Conservation (phyloP, 2,797 vertebrate species). For the Spheniscus humboldti region DNA sequence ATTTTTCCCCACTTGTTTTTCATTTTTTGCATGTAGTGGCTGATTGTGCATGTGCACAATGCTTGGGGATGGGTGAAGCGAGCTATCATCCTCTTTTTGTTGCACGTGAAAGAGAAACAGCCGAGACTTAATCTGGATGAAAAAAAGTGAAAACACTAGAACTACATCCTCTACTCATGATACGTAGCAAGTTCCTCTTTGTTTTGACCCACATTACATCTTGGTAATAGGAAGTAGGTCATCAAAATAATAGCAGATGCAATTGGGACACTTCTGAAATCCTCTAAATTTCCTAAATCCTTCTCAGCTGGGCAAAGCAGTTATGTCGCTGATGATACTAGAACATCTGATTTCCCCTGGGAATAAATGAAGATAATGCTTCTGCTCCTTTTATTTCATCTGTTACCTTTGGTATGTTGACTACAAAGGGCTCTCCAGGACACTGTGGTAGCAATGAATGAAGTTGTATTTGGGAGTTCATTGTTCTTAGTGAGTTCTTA, state of each 20-base stretch:
- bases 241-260: conserved; percentile 5
- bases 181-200: not conserved
- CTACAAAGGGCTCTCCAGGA: not conserved
- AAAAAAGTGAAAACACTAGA: not conserved
- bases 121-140: not conserved
- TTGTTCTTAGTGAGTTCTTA: not conserved
- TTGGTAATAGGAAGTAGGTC: not conserved
- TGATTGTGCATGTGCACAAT: not conserved
- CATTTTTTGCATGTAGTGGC: not conserved
- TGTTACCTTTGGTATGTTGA: not conserved
- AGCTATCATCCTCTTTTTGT: not conserved
- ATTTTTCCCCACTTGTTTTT: not conserved
- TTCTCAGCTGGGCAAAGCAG: not conserved
- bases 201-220: not conserved
- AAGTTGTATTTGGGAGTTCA: not conserved
- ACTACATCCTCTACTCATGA: not conserved
- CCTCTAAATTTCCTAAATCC: not conserved
- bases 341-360: not conserved
- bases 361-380: not conserved
- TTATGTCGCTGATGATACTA: not conserved
- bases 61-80: not conserved
- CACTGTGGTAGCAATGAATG: not conserved
- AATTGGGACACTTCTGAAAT: not conserved
- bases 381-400: not conserved
- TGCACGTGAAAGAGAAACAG: not conserved